phyloP scores from a whole-genome alignment of 1,140 invertebrate species.

The Bradysia coprophila region DNA sequence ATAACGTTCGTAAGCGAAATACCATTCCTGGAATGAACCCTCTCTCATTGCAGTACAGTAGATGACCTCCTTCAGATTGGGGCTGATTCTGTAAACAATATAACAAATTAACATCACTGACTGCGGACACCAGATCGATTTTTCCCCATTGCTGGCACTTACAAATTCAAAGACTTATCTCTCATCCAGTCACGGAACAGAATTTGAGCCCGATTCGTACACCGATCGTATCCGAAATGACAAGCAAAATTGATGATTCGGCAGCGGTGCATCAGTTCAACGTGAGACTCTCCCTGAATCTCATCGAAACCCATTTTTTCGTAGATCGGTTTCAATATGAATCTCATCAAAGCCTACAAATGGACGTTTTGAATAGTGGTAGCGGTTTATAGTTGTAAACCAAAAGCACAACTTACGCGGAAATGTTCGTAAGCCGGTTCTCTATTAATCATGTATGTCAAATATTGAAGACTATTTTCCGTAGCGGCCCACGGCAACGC shows the following conservation, averaged over 20 bases:
- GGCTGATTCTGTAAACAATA: constrained; percentile 20
- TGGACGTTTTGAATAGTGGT: no score
- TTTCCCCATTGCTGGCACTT: constrained; percentile 7
- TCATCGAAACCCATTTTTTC: constrained; percentile 21
- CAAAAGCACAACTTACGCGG: constrained; percentile 11
- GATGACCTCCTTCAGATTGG: constrained; percentile 26
- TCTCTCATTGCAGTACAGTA: constrained; percentile 34
- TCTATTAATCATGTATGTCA: constrained; percentile 16
- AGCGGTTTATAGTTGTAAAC: no score
- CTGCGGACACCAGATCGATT: background rate
- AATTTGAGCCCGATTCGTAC: constrained; percentile 21
- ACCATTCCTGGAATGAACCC: constrained; percentile 29
- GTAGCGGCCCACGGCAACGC: constrained; percentile 18
- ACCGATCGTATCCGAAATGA: constrained; percentile 25
- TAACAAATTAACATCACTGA: background rate
- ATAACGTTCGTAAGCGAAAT: constrained; percentile 32
- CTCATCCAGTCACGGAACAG: constrained; percentile 28
- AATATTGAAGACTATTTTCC: constrained; percentile 15
- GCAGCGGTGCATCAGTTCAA: constrained; percentile 26
- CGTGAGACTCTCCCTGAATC: constrained; percentile 19
- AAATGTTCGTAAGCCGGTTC: constrained; percentile 22
- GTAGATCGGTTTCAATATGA: constrained; percentile 19
- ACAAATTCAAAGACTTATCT: constrained; percentile 13
- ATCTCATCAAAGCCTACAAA: constrained; percentile 19
- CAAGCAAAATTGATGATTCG: constrained; percentile 29